Conservation (phyloP, 1,140 invertebrate species). For the Sarcophaga bullata region DNA sequence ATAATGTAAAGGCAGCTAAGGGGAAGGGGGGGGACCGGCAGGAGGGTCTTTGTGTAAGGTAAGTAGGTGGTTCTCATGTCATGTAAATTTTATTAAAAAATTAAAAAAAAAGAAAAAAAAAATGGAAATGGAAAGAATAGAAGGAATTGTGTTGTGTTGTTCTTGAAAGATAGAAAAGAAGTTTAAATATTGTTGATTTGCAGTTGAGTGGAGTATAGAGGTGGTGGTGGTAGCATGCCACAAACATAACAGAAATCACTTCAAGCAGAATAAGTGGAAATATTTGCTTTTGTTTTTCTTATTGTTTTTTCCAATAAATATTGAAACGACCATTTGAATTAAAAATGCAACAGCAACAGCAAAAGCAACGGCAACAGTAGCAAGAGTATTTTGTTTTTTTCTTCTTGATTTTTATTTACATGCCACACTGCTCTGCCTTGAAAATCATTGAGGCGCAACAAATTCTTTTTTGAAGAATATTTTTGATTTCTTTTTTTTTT, state of each 20-base stretch:
- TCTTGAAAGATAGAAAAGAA: not conserved
- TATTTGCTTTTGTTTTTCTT: not conserved
- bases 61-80: slow-evolving; percentile 22
- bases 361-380: not conserved
- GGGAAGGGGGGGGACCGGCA: no score
- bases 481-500: not conserved
- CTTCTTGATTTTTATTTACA: not conserved
- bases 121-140: not conserved
- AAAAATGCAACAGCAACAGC: not conserved
- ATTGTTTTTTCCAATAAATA: not conserved
- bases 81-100: slow-evolving; percentile 6
- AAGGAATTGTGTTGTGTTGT: not conserved
- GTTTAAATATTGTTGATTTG: not conserved
- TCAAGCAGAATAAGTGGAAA: slow-evolving; percentile 24
- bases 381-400: not conserved
- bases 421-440: not conserved
- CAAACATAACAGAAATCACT: slow-evolving; percentile 9
- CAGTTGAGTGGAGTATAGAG: no score
- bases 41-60: no score
- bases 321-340: not conserved
- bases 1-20: no score
- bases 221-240: not conserved
- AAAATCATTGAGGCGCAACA: slow-evolving; percentile 12
- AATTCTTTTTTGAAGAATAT: slow-evolving; percentile 13
- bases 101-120: not conserved